These are phyloP conservation scores for Bolinopsis microptera DNA, from an alignment of 37 sponge, comb jelly and placozoan species.

Conservation along the genomic window DNA sequence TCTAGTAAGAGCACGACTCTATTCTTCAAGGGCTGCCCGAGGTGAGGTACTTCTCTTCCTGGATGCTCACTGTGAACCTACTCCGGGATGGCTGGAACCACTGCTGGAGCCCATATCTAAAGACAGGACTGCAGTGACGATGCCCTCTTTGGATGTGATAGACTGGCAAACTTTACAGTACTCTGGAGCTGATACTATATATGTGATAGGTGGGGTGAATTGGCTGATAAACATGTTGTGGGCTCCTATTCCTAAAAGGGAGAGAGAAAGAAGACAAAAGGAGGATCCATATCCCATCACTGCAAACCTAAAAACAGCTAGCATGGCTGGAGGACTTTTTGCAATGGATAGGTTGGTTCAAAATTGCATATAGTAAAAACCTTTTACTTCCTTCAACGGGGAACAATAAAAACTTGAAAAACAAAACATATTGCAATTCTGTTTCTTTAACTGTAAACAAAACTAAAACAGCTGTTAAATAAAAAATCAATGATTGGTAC, in stretches of 20 bases:
- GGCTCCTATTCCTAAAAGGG: constrained; percentile 51
- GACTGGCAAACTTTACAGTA: constrained; percentile 19
- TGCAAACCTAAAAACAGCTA: constrained; percentile 14
- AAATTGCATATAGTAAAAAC: too few species aligned
- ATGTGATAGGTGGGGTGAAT: constrained; percentile 41
- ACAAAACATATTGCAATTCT: too few species aligned
- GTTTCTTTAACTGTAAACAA: too few species aligned
- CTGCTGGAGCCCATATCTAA: constrained; percentile 57
- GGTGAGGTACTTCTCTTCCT: constrained; percentile 50
- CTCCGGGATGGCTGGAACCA: constrained; percentile 61
- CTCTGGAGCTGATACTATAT: constrained; percentile 46
- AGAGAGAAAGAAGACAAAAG: constrained; percentile 8
- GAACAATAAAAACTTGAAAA: too few species aligned
- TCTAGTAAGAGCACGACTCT: constrained; percentile 23
- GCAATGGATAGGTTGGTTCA: constrained; percentile 30
- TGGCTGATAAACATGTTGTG: constrained; percentile 65
- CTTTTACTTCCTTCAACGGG: too few species aligned
- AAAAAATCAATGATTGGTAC: too few species aligned
- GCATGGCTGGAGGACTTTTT: constrained; percentile 50
- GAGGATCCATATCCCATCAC: constrained; percentile 63
- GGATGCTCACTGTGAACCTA: constrained; percentile 59
- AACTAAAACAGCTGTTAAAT: too few species aligned
- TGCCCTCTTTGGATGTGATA: constrained; percentile 51
- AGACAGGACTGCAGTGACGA: constrained; percentile 28
- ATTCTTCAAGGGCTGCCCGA: background rate